These are phyloP conservation scores for Thumatha senex DNA, from an alignment of 2,888 invertebrate species.

Conservation along the genomic window DNA sequence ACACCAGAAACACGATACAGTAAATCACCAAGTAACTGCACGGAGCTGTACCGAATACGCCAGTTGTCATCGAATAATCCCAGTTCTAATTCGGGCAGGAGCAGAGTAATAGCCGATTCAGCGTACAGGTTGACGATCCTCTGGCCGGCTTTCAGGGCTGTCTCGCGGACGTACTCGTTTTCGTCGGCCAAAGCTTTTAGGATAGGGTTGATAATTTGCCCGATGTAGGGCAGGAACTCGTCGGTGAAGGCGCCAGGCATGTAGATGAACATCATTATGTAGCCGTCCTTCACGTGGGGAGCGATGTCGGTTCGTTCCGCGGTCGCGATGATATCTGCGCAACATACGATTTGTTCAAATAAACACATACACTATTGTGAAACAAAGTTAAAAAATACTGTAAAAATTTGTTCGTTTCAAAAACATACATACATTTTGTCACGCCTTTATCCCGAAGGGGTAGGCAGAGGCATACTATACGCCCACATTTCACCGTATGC, in stretches of 20 bases:
- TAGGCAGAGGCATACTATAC: too few species aligned
- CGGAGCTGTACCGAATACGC: slow-evolving; percentile 97
- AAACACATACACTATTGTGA: not conserved
- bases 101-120: slow-evolving; percentile 95
- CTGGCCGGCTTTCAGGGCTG: slow-evolving; percentile 98
- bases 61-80: slow-evolving; percentile 99
- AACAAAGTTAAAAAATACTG: not conserved
- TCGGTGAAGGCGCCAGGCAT: slow-evolving; percentile 98
- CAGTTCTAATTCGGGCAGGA: slow-evolving; percentile 96
- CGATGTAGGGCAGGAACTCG: slow-evolving; percentile 97
- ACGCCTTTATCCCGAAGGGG: too few species aligned
- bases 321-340: slow-evolving; percentile 93
- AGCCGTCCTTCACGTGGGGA: slow-evolving; percentile 99
- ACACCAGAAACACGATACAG: slow-evolving; percentile 98
- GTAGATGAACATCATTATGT: slow-evolving; percentile 99
- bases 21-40: slow-evolving; percentile 97
- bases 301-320: slow-evolving; percentile 96
- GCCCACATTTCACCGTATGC: too few species aligned
- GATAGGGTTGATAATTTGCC: slow-evolving; percentile 98
- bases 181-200: slow-evolving; percentile 99
- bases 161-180: slow-evolving; percentile 99
- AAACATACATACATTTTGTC: too few species aligned
- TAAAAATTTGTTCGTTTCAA: too few species aligned
- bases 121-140: slow-evolving; percentile 98
- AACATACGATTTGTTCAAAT: not conserved